Evolutionary conservation across 2,888 invertebrate genomes (phyloP), one percentile per base, ranked within the genome.

Genomic region (Cancer borealis): DNA sequence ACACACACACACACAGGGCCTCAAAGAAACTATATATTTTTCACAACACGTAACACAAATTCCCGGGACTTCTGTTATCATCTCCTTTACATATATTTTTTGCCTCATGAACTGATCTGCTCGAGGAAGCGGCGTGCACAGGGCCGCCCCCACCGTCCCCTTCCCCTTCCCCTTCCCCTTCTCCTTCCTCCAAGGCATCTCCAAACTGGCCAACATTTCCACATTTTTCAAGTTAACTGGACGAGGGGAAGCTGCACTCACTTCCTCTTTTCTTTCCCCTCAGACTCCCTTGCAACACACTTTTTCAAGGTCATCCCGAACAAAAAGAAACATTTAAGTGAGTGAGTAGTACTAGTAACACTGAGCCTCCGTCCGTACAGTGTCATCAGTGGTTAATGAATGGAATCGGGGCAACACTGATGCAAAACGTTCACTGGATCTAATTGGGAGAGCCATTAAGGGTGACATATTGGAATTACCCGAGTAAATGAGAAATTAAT

Each of bases 401-500:
- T 60, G 73, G 73, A 26, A 26, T 79, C n/a, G 26, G n/a, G 73
- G 73, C 73, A 26, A 26, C 73, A 26, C 26, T 26, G 26, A n/a
- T 26, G 73, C 73, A 60, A 60, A 79, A 79, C 26, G 73, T 26
- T 79, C 73, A 26, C 26, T 79, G 73, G 73, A n/a, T 26, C 73
- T n/a, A 79, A 79, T 26, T 26, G 73, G 73, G 73, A 60, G 60
- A 79, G 73, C 26, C 73, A 79, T 79, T 79, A 79, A 79, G 73
- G 73, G 73, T 79, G 73, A 79, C 73, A 79, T 26, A 26, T 26
- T n/a, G 73, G 73, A 79, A 79, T 79, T 79, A 79, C 73, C 73
- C n/a, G 26, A 79, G n/a, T 26, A 79, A 79, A 79, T 79, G 73
- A 26, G 73, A 79, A 79, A 79, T 79, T 79, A 79, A 79, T 79